Evolutionary conservation across 2,888 invertebrate species (phyloP).

Genomic region (Mactromeris polynyma): DNA sequence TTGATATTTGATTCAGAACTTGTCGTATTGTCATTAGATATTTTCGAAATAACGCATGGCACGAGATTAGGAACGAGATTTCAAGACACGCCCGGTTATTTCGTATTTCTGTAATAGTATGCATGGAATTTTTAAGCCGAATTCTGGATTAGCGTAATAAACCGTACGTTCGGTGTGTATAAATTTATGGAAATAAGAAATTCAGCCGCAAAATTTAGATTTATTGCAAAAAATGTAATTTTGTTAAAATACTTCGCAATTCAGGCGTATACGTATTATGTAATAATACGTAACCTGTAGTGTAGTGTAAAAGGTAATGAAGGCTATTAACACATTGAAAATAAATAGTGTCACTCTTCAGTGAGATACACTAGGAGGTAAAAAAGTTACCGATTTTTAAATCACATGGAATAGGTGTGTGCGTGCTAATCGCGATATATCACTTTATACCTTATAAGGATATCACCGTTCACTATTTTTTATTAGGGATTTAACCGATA

Average conservation of each 20-base stretch:
- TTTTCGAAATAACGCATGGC: background rate
- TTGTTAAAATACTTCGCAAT: too few species aligned
- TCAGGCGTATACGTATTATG: too few species aligned
- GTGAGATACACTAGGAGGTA: too few species aligned
- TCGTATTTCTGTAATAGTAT: background rate
- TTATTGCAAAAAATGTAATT: too few species aligned
- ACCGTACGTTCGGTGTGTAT: background rate
- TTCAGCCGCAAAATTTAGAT: too few species aligned
- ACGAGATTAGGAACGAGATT: background rate
- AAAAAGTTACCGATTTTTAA: too few species aligned
- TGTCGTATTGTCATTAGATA: slow-evolving; percentile 2
- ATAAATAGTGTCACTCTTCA: too few species aligned
- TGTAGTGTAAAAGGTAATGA: too few species aligned
- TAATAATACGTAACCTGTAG: too few species aligned
- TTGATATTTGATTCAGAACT: background rate
- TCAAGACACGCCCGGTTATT: slow-evolving; percentile 18
- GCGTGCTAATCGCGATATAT: too few species aligned
- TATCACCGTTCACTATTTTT: background rate
- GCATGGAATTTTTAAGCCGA: background rate
- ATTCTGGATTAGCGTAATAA: background rate
- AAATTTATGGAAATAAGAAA: background rate
- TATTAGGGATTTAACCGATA: background rate
- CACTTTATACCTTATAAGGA: background rate
- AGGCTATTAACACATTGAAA: too few species aligned
- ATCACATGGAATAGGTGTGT: too few species aligned